These are phyloP conservation scores for Diaphora mendica DNA, from an alignment of 2,888 invertebrate genomes.

Conservation along the genomic window DNA sequence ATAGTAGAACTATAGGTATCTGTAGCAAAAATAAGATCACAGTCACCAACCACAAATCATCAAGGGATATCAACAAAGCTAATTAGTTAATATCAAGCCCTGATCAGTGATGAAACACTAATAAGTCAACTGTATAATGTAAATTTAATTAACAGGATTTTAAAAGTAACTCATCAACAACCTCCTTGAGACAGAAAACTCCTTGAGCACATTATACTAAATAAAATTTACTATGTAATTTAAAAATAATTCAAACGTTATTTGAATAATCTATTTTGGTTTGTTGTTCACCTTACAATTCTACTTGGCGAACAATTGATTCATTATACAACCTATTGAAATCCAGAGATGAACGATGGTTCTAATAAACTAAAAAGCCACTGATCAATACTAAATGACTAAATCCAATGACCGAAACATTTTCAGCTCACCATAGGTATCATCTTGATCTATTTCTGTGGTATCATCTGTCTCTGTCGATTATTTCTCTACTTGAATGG, in stretches of 20 bases:
- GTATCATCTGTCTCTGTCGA: too few species aligned
- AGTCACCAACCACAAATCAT: too few species aligned
- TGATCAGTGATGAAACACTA: too few species aligned
- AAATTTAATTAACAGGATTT: neutral
- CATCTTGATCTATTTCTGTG: too few species aligned
- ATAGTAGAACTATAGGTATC: too few species aligned
- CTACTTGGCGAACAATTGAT: constrained; percentile 40
- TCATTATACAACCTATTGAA: constrained; percentile 45
- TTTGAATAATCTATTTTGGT: constrained; percentile 34
- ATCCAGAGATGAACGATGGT: constrained; percentile 49
- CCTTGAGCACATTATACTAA: constrained; percentile 4
- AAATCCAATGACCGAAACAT: constrained; percentile 30
- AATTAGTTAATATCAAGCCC: too few species aligned
- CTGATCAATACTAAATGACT: constrained; percentile 33
- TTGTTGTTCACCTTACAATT: constrained; percentile 36
- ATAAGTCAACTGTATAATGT: neutral
- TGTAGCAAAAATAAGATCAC: too few species aligned
- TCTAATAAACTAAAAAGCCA: constrained; percentile 41
- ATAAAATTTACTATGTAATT: constrained; percentile 8
- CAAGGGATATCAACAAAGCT: too few species aligned
- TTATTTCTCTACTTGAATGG: constrained; percentile 25
- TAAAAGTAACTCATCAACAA: neutral
- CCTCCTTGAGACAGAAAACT: neutral
- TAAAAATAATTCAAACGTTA: constrained; percentile 36
- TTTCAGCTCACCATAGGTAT: constrained; percentile 27